Conservation (phyloP, 2,113 vertebrate genomes). For the Chloebia gouldiae region DNA sequence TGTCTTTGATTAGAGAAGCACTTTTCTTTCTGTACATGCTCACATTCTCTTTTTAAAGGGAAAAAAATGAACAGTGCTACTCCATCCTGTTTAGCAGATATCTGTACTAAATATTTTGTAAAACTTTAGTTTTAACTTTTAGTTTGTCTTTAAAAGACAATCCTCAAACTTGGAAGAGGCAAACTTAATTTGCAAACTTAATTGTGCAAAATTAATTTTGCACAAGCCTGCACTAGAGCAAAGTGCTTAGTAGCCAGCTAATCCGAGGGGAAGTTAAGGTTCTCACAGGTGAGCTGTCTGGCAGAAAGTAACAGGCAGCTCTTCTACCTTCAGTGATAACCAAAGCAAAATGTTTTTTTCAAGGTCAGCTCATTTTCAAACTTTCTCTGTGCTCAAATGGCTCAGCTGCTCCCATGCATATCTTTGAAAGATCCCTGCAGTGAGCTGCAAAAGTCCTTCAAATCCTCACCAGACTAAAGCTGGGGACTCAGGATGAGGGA, state of each 20-base stretch:
- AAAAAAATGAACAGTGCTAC: neutral
- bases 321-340: neutral
- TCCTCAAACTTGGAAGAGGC: neutral
- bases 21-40: neutral
- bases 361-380: constrained; percentile 47
- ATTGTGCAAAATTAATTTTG: constrained; percentile 12
- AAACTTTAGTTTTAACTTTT: neutral
- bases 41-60: neutral
- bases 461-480: constrained; percentile 21
- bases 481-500: neutral
- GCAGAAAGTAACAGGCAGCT: neutral
- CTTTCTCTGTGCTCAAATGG: neutral
- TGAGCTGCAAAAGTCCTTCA: constrained; percentile 26
- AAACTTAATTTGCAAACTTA: no score
- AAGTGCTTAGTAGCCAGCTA: neutral
- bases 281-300: neutral
- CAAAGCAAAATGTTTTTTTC: constrained; percentile 42
- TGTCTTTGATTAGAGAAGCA: neutral
- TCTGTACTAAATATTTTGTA: neutral
- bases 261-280: neutral
- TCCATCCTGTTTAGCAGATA: neutral
- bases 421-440: constrained; percentile 22
- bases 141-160: neutral
- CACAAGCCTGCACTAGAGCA: neutral
- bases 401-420: constrained; percentile 18